phyloP scores from a whole-genome alignment of 2,888 invertebrate species.

The Mesorhabditis belari region DNA sequence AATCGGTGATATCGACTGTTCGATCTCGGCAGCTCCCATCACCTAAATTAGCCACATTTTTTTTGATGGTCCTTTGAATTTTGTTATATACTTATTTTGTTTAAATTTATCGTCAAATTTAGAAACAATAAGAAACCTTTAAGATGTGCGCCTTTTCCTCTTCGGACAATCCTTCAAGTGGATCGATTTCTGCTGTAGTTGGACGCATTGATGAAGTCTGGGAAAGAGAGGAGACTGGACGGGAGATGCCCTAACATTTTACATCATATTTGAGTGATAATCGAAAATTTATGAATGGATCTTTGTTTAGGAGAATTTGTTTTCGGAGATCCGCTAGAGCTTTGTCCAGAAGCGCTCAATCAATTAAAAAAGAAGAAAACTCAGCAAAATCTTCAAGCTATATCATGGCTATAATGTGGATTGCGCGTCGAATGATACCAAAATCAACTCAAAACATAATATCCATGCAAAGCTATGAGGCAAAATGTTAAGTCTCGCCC shows the following conservation, averaged over 20 bases:
- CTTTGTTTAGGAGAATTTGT: no score
- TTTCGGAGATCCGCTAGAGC: no score
- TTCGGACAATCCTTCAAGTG: slow-evolving; percentile 57
- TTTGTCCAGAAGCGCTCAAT: no score
- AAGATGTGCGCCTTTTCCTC: slow-evolving; percentile 63
- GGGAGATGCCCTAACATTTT: not conserved
- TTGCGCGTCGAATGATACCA: no score
- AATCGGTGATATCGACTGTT: not conserved
- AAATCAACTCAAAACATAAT: no score
- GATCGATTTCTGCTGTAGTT: not conserved
- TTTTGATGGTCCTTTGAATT: not conserved
- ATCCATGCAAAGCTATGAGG: no score
- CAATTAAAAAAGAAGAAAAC: no score
- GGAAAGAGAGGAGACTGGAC: not conserved
- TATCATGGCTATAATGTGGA: no score
- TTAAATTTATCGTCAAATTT: not conserved
- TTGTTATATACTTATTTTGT: no score
- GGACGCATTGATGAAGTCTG: not conserved
- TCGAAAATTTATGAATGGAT: no score
- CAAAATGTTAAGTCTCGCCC: no score
- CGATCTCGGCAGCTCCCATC: not conserved
- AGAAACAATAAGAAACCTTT: slow-evolving; percentile 59
- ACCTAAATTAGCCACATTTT: not conserved
- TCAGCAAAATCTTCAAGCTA: no score
- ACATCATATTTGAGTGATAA: not conserved